Conservation (phyloP, 2,797 vertebrate species). For the Malurus splendens region DNA sequence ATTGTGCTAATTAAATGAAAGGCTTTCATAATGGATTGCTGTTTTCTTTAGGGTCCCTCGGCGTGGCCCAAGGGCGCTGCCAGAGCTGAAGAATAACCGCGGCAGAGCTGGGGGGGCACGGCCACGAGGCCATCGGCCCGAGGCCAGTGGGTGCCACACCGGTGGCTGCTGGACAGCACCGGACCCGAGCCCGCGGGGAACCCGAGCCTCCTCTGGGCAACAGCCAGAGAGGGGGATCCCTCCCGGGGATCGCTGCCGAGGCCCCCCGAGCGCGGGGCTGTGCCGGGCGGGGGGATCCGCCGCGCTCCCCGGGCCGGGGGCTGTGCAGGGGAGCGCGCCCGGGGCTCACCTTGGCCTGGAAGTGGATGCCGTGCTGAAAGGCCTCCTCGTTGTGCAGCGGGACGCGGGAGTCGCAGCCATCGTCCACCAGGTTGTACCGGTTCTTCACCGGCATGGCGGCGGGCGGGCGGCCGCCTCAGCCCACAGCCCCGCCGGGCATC, state of each 20-base stretch:
- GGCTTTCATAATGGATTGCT: not conserved
- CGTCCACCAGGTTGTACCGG: slow-evolving; percentile 93
- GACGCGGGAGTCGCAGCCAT: slow-evolving; percentile 83
- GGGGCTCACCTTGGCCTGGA: slow-evolving; percentile 88
- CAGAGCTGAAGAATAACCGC: rapidly evolving
- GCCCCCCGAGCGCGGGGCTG: not conserved
- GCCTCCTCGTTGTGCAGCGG: slow-evolving; percentile 90
- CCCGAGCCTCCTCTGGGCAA: not conserved
- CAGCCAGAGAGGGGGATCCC: not conserved
- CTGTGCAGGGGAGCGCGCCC: not conserved
- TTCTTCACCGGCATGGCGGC: slow-evolving; percentile 81
- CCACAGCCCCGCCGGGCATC: not conserved
- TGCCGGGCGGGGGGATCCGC: not conserved
- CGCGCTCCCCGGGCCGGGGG: not conserved
- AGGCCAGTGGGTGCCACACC: not conserved
- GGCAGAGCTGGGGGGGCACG: not conserved
- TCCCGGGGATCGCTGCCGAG: not conserved
- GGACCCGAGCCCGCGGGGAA: not conserved
- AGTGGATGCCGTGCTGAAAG: slow-evolving; percentile 87
- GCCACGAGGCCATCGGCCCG: not conserved
- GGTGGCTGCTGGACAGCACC: not conserved
- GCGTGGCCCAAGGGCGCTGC: not conserved
- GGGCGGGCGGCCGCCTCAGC: not conserved
- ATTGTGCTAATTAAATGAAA: not conserved
- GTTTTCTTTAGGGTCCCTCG: not conserved